phyloP scores from a whole-genome alignment of 92 coral and sea anemone species.

The Actinernus sp. region DNA sequence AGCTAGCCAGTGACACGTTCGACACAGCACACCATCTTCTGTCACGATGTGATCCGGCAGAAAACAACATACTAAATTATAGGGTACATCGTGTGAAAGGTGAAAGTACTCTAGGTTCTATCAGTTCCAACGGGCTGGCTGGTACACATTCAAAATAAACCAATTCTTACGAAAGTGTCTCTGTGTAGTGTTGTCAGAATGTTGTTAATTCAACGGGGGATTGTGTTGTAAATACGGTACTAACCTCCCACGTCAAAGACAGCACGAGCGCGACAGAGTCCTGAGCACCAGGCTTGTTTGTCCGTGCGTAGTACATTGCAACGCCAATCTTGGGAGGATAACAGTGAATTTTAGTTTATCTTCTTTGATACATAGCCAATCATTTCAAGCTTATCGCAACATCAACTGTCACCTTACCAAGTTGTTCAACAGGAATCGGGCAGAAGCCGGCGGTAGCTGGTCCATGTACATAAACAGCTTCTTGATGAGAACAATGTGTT shows the following conservation, averaged over 20 bases:
- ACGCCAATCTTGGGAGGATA: conserved; percentile 98
- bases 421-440: conserved; percentile 85
- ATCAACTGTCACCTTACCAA: conserved; percentile 55
- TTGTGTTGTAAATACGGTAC: no score
- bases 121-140: no score
- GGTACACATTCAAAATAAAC: no score
- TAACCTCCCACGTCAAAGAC: conserved; percentile 96
- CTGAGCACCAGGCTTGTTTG: conserved; percentile 91
- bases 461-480: conserved; percentile 87
- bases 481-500: conserved; percentile 77
- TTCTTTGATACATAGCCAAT: neutral
- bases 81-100: no score
- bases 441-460: conserved; percentile 88
- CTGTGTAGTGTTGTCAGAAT: no score
- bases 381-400: neutral
- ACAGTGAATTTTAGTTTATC: neutral
- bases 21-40: no score
- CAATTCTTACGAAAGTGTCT: no score
- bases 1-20: no score
- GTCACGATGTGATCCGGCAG: no score
- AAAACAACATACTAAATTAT: no score
- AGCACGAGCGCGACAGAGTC: conserved; percentile 92
- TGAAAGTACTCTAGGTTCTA: no score
- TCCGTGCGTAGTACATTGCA: conserved; percentile 93
- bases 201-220: no score